Evolutionary conservation across 1,140 invertebrate species (phyloP).

Genomic region (Rhopalosiphum padi): DNA sequence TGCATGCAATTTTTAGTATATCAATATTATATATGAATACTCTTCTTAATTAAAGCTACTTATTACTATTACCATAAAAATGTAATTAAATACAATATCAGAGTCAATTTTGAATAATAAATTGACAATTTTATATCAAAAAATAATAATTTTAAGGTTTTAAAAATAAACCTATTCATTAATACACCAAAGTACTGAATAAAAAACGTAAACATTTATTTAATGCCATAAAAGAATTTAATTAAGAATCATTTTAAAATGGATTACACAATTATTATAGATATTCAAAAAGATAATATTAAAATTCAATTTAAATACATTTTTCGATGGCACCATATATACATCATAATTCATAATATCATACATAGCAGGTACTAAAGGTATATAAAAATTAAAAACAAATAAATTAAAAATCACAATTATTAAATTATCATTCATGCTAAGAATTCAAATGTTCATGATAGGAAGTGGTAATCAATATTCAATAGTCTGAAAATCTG

Average conservation of each 20-base stretch:
- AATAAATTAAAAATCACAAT: slow-evolving; percentile 41
- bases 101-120: not conserved
- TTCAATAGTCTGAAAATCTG: slow-evolving; percentile 38
- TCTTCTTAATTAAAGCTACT: not conserved
- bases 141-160: not conserved
- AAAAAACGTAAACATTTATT: not conserved
- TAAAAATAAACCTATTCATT: no score
- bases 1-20: not conserved
- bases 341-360: not conserved
- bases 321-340: slow-evolving; percentile 38
- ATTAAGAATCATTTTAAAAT: slow-evolving; percentile 16
- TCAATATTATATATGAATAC: not conserved
- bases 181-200: not conserved
- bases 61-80: not conserved
- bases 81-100: not conserved
- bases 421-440: not conserved
- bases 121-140: not conserved
- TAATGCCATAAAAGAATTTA: not conserved
- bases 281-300: not conserved
- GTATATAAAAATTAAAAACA: not conserved
- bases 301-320: slow-evolving; percentile 9
- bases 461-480: not conserved
- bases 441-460: not conserved
- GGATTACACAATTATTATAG: not conserved
- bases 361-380: not conserved